A percentile compares a stretch with the other conserved stretches of the same genome.
phyloP scores from a whole-genome alignment of 1,140 invertebrate species.

The Lucilia sericata region DNA sequence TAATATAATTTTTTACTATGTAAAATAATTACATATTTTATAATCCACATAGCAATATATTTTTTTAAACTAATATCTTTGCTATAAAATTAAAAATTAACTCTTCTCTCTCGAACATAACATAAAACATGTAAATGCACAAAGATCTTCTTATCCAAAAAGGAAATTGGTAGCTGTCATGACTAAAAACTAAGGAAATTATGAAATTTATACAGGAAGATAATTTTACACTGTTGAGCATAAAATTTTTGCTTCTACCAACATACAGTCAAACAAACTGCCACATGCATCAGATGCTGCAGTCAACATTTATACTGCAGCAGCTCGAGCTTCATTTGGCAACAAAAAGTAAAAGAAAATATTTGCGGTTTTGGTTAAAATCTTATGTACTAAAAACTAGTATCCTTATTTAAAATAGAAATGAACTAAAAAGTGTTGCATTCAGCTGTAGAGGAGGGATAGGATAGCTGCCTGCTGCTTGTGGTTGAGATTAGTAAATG shows the following conservation, averaged over 20 bases:
- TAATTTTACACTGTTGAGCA: conserved; percentile 28
- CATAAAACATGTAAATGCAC: neutral
- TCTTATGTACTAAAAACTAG: neutral
- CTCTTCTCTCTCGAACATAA: no score
- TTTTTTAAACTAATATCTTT: no score
- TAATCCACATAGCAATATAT: no score
- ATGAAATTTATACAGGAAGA: conserved; percentile 46
- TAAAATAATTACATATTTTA: no score
- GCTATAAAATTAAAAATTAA: no score
- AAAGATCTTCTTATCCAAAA: conserved; percentile 28
- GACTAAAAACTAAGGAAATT: conserved; percentile 44
- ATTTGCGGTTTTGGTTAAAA: conserved; percentile 21
- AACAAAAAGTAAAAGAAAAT: neutral
- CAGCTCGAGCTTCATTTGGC: neutral
- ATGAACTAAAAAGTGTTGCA: neutral
- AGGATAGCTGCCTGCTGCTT: neutral
- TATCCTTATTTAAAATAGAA: neutral
- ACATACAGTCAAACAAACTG: neutral
- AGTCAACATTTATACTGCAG: neutral
- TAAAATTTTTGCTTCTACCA: neutral
- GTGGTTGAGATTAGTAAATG: neutral
- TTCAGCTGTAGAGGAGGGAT: no score
- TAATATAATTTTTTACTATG: no score
- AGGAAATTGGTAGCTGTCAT: conserved; percentile 44
- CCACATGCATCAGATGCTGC: neutral